Conservation (phyloP, 2,113 vertebrate species). For the Mugil cephalus region DNA sequence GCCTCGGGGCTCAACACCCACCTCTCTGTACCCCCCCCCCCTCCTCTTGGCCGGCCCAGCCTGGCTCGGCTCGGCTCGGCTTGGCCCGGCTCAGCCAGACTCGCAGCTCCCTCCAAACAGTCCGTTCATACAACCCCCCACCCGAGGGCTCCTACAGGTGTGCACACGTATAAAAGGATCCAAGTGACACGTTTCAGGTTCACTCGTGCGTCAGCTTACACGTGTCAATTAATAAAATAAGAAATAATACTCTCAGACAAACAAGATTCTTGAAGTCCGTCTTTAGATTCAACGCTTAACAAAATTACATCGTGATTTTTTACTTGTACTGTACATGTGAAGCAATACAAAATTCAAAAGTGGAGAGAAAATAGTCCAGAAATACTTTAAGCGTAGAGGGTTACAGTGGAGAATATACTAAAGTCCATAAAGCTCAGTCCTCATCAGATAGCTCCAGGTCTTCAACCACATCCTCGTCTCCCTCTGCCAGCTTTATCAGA, state of each 20-base stretch:
- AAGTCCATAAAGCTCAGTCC: slow-evolving; percentile 71
- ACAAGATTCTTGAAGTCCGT: not conserved
- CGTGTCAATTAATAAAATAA: slow-evolving; percentile 17
- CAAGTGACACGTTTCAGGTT: slow-evolving; percentile 31
- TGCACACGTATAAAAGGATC: slow-evolving; percentile 46
- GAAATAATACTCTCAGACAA: not conserved
- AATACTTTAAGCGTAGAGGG: slow-evolving; percentile 2
- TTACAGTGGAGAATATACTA: not conserved
- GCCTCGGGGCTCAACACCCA: slow-evolving; percentile 68
- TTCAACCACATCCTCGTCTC: slow-evolving; percentile 90
- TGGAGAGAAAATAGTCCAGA: slow-evolving; percentile 23
- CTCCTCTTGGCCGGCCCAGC: too few species aligned
- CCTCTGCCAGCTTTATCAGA: slow-evolving; percentile 87
- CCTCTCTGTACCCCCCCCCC: slow-evolving; percentile 61
- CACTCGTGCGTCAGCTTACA: slow-evolving; percentile 29
- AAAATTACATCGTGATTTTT: slow-evolving; percentile 51
- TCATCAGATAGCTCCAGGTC: slow-evolving; percentile 92
- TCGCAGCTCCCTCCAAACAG: slow-evolving; percentile 52
- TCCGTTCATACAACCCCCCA: slow-evolving; percentile 52
- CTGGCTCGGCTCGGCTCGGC: slow-evolving; percentile 42
- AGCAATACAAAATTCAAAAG: slow-evolving; percentile 38
- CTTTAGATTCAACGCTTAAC: slow-evolving; percentile 37
- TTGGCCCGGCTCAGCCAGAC: slow-evolving; percentile 30
- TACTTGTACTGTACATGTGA: slow-evolving; percentile 59
- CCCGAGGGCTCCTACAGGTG: slow-evolving; percentile 69